Base-by-base conservation (phyloP, 2,888 invertebrate species). In the Drosophila ustulata region DNA sequence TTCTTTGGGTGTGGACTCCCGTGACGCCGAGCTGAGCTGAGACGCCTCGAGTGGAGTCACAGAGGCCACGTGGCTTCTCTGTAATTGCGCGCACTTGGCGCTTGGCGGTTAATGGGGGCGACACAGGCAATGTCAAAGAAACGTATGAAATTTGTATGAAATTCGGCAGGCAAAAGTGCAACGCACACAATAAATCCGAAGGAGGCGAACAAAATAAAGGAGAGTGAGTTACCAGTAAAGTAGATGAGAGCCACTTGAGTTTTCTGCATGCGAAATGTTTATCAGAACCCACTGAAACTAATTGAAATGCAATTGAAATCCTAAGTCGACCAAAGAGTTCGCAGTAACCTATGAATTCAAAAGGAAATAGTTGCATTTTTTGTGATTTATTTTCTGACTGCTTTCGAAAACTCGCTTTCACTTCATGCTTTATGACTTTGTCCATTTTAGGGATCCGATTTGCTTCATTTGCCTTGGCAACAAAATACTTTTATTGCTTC, bases 121-220 rank as follows among this genome's bases (percentile, higher is more conserved):
- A 89, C 85, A 84, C 81, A 66, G 85, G 88, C 89, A 78, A 84
- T 81, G 85, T 88, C 70, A 75, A 81, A 84, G 89, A 84, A 78
- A 66, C 78, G 88, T 80, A 89, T 84, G 75, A 83, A 83, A 83
- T 87, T 83, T 83, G 84, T 89, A 87, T 82, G 84, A 75, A 75
- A 66, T 73, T 69, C 67, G 87, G 66, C 87, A 26, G 78, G 61
- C 63, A 83, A 89, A 88, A 82, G 82, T 86, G 82, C 89, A 82
- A 69, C 52, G 59, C 71, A 66, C 52, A 82, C 70, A 82, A 75
- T 66, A 59, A 64, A 37, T 13, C 30, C 8, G 30, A 25, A 23
- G 7, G 3, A 8, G 23, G 8, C 6, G 28, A n/a, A 4, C 9
- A 7, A 5, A n/a, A 7, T 30, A 4, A 32, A n/a, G 52, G 26